Evolutionary conservation across 2,888 invertebrate species (phyloP), one percentile per base, ranked within the genome.

Genomic region (Diplazon laetatorius): DNA sequence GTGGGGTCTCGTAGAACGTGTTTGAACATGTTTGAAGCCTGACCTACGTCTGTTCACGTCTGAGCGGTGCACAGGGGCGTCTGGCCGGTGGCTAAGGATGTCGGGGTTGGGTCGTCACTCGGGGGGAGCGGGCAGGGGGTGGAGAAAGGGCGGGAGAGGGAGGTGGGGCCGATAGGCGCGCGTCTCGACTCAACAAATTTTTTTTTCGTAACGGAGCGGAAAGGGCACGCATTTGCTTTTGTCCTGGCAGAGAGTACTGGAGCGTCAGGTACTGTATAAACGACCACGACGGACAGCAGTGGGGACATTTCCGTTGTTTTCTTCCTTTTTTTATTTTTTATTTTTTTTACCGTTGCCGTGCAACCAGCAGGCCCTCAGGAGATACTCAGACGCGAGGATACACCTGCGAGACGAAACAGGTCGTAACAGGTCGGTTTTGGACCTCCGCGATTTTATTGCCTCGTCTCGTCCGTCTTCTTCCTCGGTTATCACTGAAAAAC

Each of bases 351-450:
- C 57, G 68, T 63, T 18, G 12, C 37, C 55, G 30, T 35, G 2
- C 22, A 48, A 20, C 52, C 37, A 52, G 52, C 12, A 30, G 30
- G 30, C 30, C 2, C 30, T 30, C n/a, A n/a, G 30, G 30, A 37
- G 48, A 52, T 22, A 46, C 59, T 52, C 44, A 71, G 42, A 35
- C 37, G 16, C 60, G 65, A 55, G 55, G 69, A 75, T 82, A 74
- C 83, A 89, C 89, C 89, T 90, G 89, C 89, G 82, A 85, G 88
- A 84, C 78, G 82, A 84, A 88, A 87, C 89, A 89, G 89, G 89
- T 89, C 87, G 84, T 86, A 86, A 82, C 89, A 88, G 89, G 89
- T 89, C 87, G 86, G 82, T 65, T 46, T n/a, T 65, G 60, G 74
- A 71, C 68, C 74, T 75, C 63, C 73, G 50, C 63, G 62, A 57